Percentiles rank a stretch among this genome's conserved stretches.
Conservation (phyloP, 1,140 invertebrate genomes). For the Hesperophylax magnus region DNA sequence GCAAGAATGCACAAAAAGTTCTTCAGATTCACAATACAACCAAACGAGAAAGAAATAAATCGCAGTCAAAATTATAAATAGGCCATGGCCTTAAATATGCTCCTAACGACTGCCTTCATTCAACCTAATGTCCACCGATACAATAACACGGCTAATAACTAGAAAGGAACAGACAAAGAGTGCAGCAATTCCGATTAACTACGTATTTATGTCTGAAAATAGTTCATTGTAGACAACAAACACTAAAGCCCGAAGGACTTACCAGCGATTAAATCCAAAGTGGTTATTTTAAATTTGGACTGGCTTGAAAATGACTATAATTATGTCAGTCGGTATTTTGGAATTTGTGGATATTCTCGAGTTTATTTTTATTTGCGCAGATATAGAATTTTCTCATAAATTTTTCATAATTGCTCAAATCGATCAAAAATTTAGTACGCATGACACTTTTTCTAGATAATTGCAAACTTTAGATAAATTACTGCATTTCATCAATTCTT, state of each 20-base stretch:
- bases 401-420: neutral
- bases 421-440: neutral
- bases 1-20: too few relatives aligned
- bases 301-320: neutral
- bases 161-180: constrained; percentile 20
- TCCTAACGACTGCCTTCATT: constrained; percentile 39
- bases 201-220: constrained; percentile 12
- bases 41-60: constrained; percentile 3
- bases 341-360: too few relatives aligned
- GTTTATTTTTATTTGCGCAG: neutral
- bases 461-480: constrained; percentile 2
- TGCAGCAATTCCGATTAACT: constrained; percentile 14
- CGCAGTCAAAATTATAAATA: constrained; percentile 23
- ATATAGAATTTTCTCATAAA: neutral
- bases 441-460: constrained; percentile 8
- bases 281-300: constrained; percentile 3
- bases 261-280: constrained; percentile 7
- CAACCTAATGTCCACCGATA: constrained; percentile 30
- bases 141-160: constrained; percentile 22
- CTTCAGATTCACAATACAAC: neutral
- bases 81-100: constrained; percentile 20
- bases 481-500: neutral
- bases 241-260: constrained; percentile 10
- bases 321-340: neutral
- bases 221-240: neutral